These are phyloP conservation scores for Siniperca scherzeri DNA, from an alignment of 2,797 vertebrate genomes.

Conservation along the genomic window DNA sequence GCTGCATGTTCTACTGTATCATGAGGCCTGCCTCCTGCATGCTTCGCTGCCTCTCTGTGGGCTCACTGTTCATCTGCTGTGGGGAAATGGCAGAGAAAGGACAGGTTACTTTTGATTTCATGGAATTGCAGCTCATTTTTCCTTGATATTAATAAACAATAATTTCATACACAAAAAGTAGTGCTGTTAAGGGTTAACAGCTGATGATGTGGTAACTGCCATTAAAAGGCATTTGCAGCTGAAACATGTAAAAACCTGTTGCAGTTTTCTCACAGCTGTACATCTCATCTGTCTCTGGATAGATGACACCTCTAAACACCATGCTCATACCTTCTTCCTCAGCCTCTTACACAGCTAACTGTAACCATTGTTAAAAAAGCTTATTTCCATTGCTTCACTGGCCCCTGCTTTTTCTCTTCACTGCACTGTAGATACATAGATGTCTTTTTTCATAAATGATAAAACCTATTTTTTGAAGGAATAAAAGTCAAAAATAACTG, in stretches of 20 bases:
- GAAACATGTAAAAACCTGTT: constrained; percentile 6
- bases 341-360: not conserved
- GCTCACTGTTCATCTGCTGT: constrained; percentile 85
- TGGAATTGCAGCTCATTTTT: constrained; percentile 53
- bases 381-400: constrained; percentile 7
- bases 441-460: not conserved
- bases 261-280: constrained; percentile 10
- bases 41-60: constrained; percentile 78
- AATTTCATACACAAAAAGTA: not conserved
- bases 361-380: constrained; percentile 15
- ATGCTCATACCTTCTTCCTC: not conserved
- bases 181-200: not conserved
- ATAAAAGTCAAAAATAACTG: not conserved
- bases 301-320: not conserved
- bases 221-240: not conserved
- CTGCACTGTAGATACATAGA: not conserved
- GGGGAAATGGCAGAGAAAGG: constrained; percentile 66
- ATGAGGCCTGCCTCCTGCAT: constrained; percentile 68
- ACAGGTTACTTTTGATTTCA: constrained; percentile 66
- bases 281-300: constrained; percentile 17
- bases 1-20: constrained; percentile 74
- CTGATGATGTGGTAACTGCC: not conserved
- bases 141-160: not conserved
- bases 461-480: not conserved
- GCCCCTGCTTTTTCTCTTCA: constrained; percentile 1